Percentiles rank a stretch among this genome's conserved stretches.
These are phyloP conservation scores for Thereva nobilitata DNA, from an alignment of 2,888 invertebrate species.

Conservation along the genomic window DNA sequence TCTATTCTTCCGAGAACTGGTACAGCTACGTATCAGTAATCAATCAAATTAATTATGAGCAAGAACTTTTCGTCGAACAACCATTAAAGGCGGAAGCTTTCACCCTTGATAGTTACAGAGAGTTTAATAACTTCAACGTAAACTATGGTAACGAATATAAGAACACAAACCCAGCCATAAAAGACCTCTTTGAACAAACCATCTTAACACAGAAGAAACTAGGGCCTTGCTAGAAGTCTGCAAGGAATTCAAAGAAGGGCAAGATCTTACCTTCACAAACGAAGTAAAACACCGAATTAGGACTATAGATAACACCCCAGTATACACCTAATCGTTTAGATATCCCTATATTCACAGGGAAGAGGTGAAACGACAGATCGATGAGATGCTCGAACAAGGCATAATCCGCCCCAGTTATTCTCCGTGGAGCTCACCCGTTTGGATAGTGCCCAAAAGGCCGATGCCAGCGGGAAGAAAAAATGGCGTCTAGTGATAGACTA, in stretches of 20 bases:
- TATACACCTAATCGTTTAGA: slow-evolving; percentile 34
- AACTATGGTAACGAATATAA: not conserved
- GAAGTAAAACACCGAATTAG: slow-evolving; percentile 32
- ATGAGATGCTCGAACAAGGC: slow-evolving; percentile 30
- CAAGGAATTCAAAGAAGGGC: slow-evolving; percentile 5
- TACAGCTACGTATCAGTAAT: slow-evolving; percentile 34
- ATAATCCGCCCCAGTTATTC: slow-evolving; percentile 35
- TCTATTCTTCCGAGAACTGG: slow-evolving; percentile 38
- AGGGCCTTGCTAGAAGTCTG: not conserved
- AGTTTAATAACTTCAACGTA: no score
- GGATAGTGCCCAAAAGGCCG: no score
- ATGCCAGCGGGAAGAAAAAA: no score
- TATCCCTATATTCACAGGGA: slow-evolving; percentile 36
- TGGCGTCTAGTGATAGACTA: no score
- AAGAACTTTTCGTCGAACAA: not conserved
- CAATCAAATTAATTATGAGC: slow-evolving; percentile 24
- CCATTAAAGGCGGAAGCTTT: not conserved
- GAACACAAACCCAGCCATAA: not conserved
- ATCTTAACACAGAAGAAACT: slow-evolving; percentile 29
- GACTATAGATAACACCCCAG: slow-evolving; percentile 18
- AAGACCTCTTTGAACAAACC: slow-evolving; percentile 5
- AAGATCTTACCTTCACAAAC: slow-evolving; percentile 16
- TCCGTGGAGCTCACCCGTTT: no score
- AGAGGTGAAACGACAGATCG: slow-evolving; percentile 22
- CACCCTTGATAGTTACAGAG: not conserved